Base-by-base conservation (phyloP, 2,888 invertebrate genomes). In the Eledona agricola region DNA sequence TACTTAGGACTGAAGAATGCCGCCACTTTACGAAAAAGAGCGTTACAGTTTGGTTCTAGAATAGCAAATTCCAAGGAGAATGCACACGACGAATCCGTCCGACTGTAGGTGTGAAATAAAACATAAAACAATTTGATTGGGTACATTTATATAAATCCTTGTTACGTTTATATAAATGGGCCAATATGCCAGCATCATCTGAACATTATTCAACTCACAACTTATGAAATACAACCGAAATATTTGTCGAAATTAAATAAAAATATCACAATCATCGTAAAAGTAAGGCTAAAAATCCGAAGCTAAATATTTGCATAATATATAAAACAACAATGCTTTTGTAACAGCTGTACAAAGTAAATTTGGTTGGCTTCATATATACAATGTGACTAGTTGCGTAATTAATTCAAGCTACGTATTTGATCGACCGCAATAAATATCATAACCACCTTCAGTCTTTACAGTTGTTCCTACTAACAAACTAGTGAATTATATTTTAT, bases 41-140 rank as follows among this genome's bases (percentile, higher is more conserved):
- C 98, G 0, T 84, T 99, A 63, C 99, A 99, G 74, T 99, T 99
- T 80, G 99, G 99, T 5, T 94, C 95, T 0, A 83, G 93, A 70
- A 96, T 99, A 69, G 98, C 95, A 2, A 90, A 93, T 73, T 84
- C 85, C 32, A 93, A 90, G 72, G 93, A 96, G 78, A 93, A 92
- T 72, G 96, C 91, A 2, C 82, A 84, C 67, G 88, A 93, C 71
- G 67, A 84, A 50, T 94, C 94, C 17, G 31, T n/a, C n/a, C n/a
- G n/a, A n/a, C n/a, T n/a, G 50, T 28, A 55, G 67, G 50, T 55
- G 70, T 20, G 12, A 31, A 20, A 2, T 40, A 2, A 16, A 5
- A 50, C 1, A 4, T 19, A 4, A 11, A 40, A 16, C 19, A 17
- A 23, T 38, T 43, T 43, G 22, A 42, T 45, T 29, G 10, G 34